Evolutionary conservation across 2,888 invertebrate genomes (phyloP).

Genomic region (Rotaria socialis): DNA sequence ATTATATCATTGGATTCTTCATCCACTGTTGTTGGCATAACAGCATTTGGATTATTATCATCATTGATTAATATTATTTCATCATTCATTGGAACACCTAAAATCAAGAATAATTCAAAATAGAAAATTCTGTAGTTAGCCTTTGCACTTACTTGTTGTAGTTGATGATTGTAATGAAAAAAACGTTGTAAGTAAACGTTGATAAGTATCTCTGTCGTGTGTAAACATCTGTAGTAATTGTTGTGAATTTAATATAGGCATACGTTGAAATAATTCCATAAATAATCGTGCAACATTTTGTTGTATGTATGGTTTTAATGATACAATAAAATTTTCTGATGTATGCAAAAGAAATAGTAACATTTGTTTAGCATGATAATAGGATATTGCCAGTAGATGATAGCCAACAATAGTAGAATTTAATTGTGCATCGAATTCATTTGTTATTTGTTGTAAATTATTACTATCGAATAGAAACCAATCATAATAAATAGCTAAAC

Average conservation of each 20-base stretch:
- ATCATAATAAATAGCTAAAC: slow-evolving; percentile 24
- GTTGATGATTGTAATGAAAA: not conserved
- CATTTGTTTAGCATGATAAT: not conserved
- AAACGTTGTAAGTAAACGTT: not conserved
- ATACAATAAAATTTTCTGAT: not conserved
- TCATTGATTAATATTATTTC: not conserved
- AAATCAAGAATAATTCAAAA: not conserved
- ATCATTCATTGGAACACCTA: not conserved
- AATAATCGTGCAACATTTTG: slow-evolving; percentile 19
- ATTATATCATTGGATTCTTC: not conserved
- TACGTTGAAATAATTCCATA: slow-evolving; percentile 6
- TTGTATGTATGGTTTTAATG: not conserved
- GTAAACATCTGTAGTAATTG: slow-evolving; percentile 22
- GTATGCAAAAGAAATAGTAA: not conserved
- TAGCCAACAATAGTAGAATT: not conserved
- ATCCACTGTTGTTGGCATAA: not conserved
- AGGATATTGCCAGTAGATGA: not conserved
- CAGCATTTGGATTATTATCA: slow-evolving; percentile 25
- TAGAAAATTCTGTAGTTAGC: too few species aligned
- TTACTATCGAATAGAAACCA: slow-evolving; percentile 8
- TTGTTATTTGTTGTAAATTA: not conserved
- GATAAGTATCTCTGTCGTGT: not conserved
- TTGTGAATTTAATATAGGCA: not conserved
- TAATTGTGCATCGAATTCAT: not conserved
- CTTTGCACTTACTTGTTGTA: too few species aligned